These are phyloP conservation scores for Parnassius mnemosyne DNA, from an alignment of 2,888 invertebrate species.

Conservation along the genomic window DNA sequence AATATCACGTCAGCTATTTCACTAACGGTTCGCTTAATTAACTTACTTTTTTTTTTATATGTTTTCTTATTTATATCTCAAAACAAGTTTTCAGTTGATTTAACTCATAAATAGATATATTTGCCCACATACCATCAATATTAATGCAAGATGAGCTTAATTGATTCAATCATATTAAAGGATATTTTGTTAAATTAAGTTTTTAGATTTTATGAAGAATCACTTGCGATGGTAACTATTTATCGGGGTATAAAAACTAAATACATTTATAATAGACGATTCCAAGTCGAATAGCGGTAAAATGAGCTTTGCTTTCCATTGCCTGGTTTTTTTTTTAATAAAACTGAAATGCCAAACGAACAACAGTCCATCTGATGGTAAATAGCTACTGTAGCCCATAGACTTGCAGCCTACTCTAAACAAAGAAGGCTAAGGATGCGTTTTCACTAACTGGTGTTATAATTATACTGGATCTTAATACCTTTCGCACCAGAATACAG, in stretches of 20 bases:
- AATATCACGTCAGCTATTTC: too few relatives aligned
- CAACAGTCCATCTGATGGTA: too few relatives aligned
- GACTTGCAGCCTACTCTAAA: too few relatives aligned
- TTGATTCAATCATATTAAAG: background rate
- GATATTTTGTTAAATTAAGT: slow-evolving; percentile 35
- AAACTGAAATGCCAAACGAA: too few relatives aligned
- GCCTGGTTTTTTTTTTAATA: slow-evolving; percentile 27
- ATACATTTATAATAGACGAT: slow-evolving; percentile 53
- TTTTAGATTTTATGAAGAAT: slow-evolving; percentile 41
- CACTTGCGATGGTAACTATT: slow-evolving; percentile 42
- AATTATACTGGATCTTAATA: too few relatives aligned
- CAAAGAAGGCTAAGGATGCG: too few relatives aligned
- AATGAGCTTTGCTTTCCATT: slow-evolving; percentile 50
- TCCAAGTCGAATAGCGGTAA: slow-evolving; percentile 62
- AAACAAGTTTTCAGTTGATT: slow-evolving; percentile 5
- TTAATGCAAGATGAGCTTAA: slow-evolving; percentile 6
- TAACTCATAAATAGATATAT: slow-evolving; percentile 1
- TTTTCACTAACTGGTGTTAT: too few relatives aligned
- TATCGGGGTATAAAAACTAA: slow-evolving; percentile 9
- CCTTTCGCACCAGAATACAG: too few relatives aligned
- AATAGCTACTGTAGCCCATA: too few relatives aligned
- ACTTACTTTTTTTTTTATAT: background rate
- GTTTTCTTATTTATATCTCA: background rate
- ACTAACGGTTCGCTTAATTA: background rate
- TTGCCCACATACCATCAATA: background rate